phyloP scores from a whole-genome alignment of 2,797 vertebrate genomes.

The Sebastolobus altivelis region DNA sequence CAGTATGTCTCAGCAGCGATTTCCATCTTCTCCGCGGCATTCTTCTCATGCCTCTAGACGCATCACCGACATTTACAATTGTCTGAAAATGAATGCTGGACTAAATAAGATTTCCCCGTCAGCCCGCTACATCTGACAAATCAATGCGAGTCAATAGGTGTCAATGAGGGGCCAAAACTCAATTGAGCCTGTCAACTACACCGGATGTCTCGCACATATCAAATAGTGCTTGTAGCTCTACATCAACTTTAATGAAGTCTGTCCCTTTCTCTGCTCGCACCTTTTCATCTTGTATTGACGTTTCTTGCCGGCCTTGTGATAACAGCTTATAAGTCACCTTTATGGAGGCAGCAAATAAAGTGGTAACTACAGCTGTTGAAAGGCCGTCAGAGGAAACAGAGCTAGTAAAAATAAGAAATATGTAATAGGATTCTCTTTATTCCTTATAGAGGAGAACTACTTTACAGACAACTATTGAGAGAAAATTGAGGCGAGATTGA shows the following conservation, averaged over 20 bases:
- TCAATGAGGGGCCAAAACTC: slow-evolving; percentile 76
- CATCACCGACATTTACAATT: slow-evolving; percentile 20
- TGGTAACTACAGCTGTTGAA: slow-evolving; percentile 76
- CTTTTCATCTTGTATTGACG: slow-evolving; percentile 86
- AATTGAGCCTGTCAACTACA: slow-evolving; percentile 66
- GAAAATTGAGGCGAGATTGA: slow-evolving; percentile 70
- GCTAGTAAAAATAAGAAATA: slow-evolving; percentile 81
- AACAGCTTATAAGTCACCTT: slow-evolving; percentile 85
- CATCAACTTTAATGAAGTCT: slow-evolving; percentile 85
- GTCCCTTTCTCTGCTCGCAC: slow-evolving; percentile 73
- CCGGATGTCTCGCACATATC: slow-evolving; percentile 74
- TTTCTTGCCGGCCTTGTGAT: slow-evolving; percentile 76
- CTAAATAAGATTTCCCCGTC: slow-evolving; percentile 32
- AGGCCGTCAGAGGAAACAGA: slow-evolving; percentile 70
- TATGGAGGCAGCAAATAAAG: slow-evolving; percentile 82
- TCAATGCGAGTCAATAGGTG: slow-evolving; percentile 74
- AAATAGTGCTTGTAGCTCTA: slow-evolving; percentile 74
- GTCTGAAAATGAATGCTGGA: slow-evolving; percentile 44
- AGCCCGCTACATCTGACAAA: slow-evolving; percentile 41
- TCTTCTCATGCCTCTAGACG: neutral
- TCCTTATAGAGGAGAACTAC: slow-evolving; percentile 57
- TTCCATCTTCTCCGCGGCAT: neutral
- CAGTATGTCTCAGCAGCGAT: neutral
- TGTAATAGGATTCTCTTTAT: slow-evolving; percentile 77
- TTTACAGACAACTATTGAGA: slow-evolving; percentile 68